phyloP scores from a whole-genome alignment of 2,888 invertebrate genomes.

The Sphaerophoria rueppellii region DNA sequence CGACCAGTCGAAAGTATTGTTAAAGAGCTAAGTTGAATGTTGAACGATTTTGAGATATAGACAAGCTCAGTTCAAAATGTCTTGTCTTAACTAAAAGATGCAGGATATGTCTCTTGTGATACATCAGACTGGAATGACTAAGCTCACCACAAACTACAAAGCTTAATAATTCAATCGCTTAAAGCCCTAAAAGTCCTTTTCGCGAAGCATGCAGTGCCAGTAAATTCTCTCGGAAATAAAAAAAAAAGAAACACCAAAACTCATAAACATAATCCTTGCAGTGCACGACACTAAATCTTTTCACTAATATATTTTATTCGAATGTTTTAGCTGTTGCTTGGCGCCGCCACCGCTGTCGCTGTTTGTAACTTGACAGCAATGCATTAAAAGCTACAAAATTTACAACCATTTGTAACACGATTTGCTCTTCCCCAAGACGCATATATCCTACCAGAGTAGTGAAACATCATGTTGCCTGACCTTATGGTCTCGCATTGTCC shows the following conservation, averaged over 20 bases:
- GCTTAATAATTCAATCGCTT: constrained; percentile 11
- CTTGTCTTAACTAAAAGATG: too few species aligned
- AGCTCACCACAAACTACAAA: neutral
- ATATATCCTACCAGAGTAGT: constrained; percentile 18
- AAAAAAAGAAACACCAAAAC: constrained; percentile 25
- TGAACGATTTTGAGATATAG: neutral
- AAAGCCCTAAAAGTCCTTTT: constrained; percentile 31
- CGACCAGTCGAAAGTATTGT: neutral
- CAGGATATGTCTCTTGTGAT: too few species aligned
- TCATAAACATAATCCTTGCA: constrained; percentile 60
- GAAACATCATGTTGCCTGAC: constrained; percentile 47
- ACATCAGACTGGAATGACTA: too few species aligned
- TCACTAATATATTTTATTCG: constrained; percentile 70
- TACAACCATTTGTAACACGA: constrained; percentile 69
- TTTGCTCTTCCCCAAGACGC: constrained; percentile 56
- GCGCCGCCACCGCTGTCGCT: constrained; percentile 35
- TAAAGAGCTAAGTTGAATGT: neutral
- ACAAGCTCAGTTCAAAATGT: neutral
- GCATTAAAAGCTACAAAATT: constrained; percentile 68
- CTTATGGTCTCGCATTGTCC: constrained; percentile 51
- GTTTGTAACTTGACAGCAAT: constrained; percentile 67
- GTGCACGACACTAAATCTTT: constrained; percentile 60
- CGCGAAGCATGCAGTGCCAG: neutral
- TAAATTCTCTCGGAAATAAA: constrained; percentile 22
- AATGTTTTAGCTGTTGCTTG: constrained; percentile 72